Conservation (phyloP, 2,797 vertebrate species). For the Clamator glandarius region DNA sequence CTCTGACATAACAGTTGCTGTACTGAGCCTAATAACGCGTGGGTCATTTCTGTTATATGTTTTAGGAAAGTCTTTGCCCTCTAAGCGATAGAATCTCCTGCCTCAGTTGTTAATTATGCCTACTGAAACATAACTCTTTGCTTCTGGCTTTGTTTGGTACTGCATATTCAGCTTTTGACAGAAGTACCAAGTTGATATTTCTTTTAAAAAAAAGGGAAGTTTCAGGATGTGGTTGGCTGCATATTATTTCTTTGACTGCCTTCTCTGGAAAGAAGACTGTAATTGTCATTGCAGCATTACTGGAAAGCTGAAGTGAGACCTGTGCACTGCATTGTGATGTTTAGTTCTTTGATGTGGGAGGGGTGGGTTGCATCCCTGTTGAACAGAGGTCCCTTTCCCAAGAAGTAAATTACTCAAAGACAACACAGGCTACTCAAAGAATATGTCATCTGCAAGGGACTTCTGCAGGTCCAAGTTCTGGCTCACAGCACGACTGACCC, state of each 20-base stretch:
- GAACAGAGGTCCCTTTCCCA: neutral
- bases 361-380: neutral
- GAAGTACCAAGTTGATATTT: neutral
- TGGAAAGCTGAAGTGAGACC: neutral
- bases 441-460: no score
- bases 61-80: neutral
- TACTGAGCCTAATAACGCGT: neutral
- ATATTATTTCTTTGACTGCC: neutral
- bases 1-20: neutral
- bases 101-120: neutral
- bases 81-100: neutral
- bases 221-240: neutral
- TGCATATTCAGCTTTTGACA: rapidly evolving
- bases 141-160: neutral
- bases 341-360: no score
- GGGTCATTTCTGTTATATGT: rapidly evolving
- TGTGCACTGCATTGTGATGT: rapidly evolving
- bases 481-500: no score
- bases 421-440: no score
- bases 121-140: neutral
- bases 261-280: neutral
- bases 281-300: neutral
- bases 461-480: no score
- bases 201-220: neutral
- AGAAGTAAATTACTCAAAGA: no score